Evolutionary conservation across 2,888 invertebrate species (phyloP), one percentile per base, ranked within the genome.

Genomic region (Lochmaea capreae): DNA sequence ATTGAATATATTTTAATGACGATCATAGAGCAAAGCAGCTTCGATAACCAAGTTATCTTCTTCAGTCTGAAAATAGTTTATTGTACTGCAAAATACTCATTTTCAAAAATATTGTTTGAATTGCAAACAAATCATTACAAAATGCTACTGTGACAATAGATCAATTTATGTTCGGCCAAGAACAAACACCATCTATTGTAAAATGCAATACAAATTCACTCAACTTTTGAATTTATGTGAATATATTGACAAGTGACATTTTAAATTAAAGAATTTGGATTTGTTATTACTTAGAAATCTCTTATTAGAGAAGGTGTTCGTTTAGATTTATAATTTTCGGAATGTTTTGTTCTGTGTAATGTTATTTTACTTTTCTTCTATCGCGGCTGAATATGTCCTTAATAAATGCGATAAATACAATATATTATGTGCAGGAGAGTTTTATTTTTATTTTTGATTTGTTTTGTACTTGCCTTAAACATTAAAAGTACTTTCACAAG

Each of bases 271-370:
- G 62, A 63, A 39, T 63, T 43, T 43, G 43, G 62, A 63, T 63
- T 63, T 63, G 43, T 63, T 12, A 63, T 63, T 63, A 63, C 18
- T 22, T 18, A 11, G 14, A n/a, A 61, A 61, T 39, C 54, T 61
- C 39, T 39, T n/a, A 59, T 61, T 61, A 3, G 22, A 10, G 11
- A 61, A 61, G 39, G 39, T 61, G n/a, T 16, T 61, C 12, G 26
- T 61, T 33, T 16, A n/a, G 16, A 33, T 39, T 61, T 61, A 39
- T 33, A n/a, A 5, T 33, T n/a, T 39, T 39, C 11, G 39, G 33
- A 39, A n/a, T 33, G 61, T 61, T 61, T 33, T 16, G 12, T 39
- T 39, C 1, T 9, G 0, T 61, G 14, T 39, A 61, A 39, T 39
- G 14, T 61, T 61, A n/a, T 39, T 11, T 14, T 59, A 11, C 11